Evolutionary conservation across 2,797 vertebrate genomes (phyloP).

Genomic region (Microcaecilia unicolor): DNA sequence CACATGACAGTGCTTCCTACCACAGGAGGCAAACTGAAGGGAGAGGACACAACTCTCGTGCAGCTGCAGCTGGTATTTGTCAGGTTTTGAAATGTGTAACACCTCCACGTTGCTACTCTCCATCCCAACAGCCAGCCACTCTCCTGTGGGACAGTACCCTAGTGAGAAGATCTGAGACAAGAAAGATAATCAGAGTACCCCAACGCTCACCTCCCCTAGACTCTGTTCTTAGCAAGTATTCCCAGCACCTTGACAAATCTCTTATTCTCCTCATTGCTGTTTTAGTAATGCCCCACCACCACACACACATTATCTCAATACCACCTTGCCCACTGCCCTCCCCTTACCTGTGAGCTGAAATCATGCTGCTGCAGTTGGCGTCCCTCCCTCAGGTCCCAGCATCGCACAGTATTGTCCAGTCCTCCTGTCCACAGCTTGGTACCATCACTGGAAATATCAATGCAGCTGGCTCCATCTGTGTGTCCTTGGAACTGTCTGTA

Average conservation of each 20-base stretch:
- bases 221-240: no score
- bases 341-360: constrained; percentile 75
- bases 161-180: constrained; percentile 48
- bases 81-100: constrained; percentile 55
- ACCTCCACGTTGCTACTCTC: constrained; percentile 65
- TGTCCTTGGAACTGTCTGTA: constrained; percentile 86
- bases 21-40: constrained; percentile 68
- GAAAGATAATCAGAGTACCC: no score
- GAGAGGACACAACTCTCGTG: constrained; percentile 64
- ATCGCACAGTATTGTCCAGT: constrained; percentile 77
- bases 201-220: no score
- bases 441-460: constrained; percentile 75
- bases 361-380: constrained; percentile 80
- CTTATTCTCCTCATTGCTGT: no score
- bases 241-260: constrained; percentile 12
- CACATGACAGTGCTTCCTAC: no score
- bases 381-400: constrained; percentile 79
- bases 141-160: constrained; percentile 40
- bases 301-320: no score
- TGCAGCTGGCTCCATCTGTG: constrained; percentile 71
- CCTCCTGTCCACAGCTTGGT: constrained; percentile 80
- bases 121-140: constrained; percentile 56
- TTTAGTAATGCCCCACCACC: no score
- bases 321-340: no score
- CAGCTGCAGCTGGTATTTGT: constrained; percentile 63